phyloP scores from a whole-genome alignment of 2,888 invertebrate species.

The Lasioglossum morio region DNA sequence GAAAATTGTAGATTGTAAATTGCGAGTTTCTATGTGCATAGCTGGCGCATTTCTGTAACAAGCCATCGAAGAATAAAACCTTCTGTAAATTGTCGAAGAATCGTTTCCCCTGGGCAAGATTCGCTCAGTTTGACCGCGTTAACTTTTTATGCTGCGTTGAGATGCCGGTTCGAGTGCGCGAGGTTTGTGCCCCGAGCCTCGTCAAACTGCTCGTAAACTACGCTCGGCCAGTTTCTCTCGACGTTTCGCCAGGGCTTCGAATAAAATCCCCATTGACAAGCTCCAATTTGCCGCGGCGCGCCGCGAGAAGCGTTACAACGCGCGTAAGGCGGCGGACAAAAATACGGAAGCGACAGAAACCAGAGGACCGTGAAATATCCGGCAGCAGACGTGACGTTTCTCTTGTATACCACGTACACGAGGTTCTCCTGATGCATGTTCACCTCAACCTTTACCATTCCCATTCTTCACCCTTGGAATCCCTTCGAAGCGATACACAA shows the following conservation, averaged over 20 bases:
- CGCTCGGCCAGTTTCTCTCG: constrained; percentile 13
- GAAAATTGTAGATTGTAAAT: not conserved
- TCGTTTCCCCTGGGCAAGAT: not conserved
- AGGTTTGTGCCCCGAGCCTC: not conserved
- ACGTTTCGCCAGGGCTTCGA: constrained; percentile 13
- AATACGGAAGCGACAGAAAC: constrained; percentile 19
- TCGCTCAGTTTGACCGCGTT: not conserved
- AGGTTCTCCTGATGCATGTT: constrained; percentile 49
- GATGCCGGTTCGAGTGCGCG: constrained; percentile 7
- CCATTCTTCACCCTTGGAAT: constrained; percentile 45
- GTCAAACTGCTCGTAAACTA: constrained; percentile 20
- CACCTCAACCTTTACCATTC: constrained; percentile 31
- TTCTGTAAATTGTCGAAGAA: not conserved
- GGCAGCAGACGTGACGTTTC: constrained; percentile 49
- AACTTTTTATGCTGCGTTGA: not conserved
- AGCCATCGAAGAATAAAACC: not conserved
- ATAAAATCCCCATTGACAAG: constrained; percentile 38
- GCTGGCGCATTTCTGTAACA: not conserved
- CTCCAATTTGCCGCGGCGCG: constrained; percentile 36
- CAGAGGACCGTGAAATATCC: constrained; percentile 54
- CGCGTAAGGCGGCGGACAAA: constrained; percentile 8
- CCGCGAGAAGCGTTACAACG: constrained; percentile 8
- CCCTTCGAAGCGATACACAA: constrained; percentile 49
- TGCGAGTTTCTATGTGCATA: not conserved
- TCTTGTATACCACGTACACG: constrained; percentile 52